These are phyloP conservation scores for Anhinga anhinga DNA, from an alignment of 2,113 vertebrate genomes.

Conservation along the genomic window DNA sequence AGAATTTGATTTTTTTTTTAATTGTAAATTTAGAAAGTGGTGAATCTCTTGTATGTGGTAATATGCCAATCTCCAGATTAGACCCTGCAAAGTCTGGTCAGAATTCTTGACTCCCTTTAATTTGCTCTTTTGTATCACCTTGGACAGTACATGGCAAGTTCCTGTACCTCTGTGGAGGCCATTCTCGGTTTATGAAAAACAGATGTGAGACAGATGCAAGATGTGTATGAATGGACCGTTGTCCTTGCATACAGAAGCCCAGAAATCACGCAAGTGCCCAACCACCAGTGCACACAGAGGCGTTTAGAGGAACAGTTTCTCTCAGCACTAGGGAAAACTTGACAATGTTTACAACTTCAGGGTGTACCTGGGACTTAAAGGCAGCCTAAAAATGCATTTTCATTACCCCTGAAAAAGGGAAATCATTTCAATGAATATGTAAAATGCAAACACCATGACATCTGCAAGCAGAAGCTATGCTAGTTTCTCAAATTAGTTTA, in stretches of 20 bases:
- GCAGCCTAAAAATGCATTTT: not conserved
- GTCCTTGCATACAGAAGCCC: not conserved
- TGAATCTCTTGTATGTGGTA: not conserved
- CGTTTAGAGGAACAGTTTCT: not conserved
- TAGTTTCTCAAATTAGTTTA: conserved; percentile 58
- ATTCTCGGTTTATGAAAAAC: not conserved
- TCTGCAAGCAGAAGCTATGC: conserved; percentile 49
- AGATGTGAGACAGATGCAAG: not conserved
- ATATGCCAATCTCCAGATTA: not conserved
- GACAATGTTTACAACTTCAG: not conserved
- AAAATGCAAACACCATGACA: conserved; percentile 46
- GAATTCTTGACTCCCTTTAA: not conserved
- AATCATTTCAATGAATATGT: conserved; percentile 53
- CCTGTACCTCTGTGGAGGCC: not conserved
- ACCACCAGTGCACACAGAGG: not conserved
- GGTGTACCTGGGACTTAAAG: not conserved
- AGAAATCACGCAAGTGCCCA: not conserved
- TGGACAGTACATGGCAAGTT: not conserved
- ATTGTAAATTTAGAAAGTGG: not conserved
- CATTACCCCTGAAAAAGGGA: not conserved
- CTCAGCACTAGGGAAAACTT: not conserved
- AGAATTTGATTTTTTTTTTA: not conserved
- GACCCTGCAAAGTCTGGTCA: not conserved
- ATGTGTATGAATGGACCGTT: not conserved
- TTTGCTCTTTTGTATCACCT: not conserved